Percentiles rank a stretch among this genome's conserved stretches.
These are phyloP conservation scores for Tinea trinotella DNA, from an alignment of 2,888 invertebrate species.

Conservation along the genomic window DNA sequence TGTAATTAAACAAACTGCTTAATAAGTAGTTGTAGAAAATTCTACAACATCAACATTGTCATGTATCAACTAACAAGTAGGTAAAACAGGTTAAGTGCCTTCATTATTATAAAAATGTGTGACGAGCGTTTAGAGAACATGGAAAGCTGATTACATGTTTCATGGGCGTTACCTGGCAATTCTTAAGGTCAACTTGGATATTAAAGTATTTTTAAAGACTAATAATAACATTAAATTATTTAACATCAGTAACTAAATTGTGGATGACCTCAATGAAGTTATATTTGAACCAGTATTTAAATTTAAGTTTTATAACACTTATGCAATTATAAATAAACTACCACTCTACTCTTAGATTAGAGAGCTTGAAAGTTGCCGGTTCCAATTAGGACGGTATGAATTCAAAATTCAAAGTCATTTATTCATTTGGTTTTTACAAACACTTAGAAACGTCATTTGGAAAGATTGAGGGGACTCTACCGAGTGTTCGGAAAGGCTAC, in stretches of 20 bases:
- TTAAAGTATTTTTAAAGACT: background rate
- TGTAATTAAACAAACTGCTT: background rate
- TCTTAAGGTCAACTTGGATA: constrained; percentile 10
- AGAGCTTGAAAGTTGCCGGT: no score
- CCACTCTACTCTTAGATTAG: no score
- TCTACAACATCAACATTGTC: background rate
- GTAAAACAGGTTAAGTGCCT: constrained; percentile 30
- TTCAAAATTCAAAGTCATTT: no score
- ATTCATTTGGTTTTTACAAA: no score
- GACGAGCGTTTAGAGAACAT: constrained; percentile 28
- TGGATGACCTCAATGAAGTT: background rate
- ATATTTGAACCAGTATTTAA: background rate
- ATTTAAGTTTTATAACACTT: background rate
- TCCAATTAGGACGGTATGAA: no score
- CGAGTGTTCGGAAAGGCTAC: no score
- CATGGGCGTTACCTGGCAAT: background rate
- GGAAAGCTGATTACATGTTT: constrained; percentile 34
- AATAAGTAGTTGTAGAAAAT: background rate
- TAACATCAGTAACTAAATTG: background rate
- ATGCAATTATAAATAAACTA: no score
- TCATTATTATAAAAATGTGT: constrained; percentile 27
- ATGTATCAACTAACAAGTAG: constrained; percentile 1
- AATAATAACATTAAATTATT: background rate
- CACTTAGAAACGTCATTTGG: no score
- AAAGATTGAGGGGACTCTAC: no score